Evolutionary conservation across 2,797 vertebrate genomes (phyloP), one percentile per base, ranked within the genome.

Genomic region (Hyperoplus immaculatus): DNA sequence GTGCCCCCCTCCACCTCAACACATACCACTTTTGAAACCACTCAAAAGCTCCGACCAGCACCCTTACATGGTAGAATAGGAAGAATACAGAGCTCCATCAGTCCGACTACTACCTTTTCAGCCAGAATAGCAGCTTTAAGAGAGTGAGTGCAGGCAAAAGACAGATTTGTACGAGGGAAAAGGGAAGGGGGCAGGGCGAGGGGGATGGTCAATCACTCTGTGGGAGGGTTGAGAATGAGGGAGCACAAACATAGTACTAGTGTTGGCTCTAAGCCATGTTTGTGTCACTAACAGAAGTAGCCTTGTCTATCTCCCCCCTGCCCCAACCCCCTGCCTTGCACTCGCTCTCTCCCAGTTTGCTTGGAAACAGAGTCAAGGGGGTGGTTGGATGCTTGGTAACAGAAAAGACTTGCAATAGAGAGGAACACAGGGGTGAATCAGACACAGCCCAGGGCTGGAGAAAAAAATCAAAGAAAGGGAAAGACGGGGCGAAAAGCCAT

Each of bases 281-380:
- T 90, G 88, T 93, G 91, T 93, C 94, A 93, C 88, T 86, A 93
- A 93, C 93, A 94, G 92, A 93, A 90, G 88, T 88, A 79, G 91
- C 90, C 93, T 94, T 94, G 93, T 94, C 88, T 82, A 41, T 64
- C 68, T 54, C 45, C 11, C 51, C 51, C 73, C 55, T n/a, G 53
- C 78, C 75, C 72, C 84, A 57, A 65, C 84, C 66, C 85, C 69
- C 82, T 45, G 70, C 75, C 85, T 86, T 73, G 68, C 82, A 82
- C 77, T 87, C 72, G 18, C 82, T 83, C 83, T 83, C 82, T 84
- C 82, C 78, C 75, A 64, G 81, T 89, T 90, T 86, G 92, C 88
- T 87, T 88, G 82, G 88, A 93, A 88, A 93, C 92, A 85, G 88
- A 92, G 88, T 90, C 85, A 88, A 86, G 89, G 79, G 87, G 75